Evolutionary conservation across 2,888 invertebrate species (phyloP), one percentile per base, ranked within the genome.

Genomic region (Fragum fragum): DNA sequence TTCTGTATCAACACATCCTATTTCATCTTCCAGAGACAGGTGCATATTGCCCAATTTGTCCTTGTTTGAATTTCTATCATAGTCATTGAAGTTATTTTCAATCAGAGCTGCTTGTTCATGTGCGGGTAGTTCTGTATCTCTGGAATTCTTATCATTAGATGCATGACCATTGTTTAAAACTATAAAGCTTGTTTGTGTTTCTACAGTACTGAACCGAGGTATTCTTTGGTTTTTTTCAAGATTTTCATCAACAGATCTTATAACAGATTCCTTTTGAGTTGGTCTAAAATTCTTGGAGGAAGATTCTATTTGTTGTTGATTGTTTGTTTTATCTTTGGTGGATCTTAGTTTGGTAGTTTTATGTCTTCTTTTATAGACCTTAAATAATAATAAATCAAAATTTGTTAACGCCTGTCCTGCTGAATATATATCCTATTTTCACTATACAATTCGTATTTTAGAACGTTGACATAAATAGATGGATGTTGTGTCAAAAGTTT

Each of bases 181-280:
- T 23, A 85, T 81, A n/a, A 85, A 77, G 70, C 85, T 85, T 14
- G 85, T 85, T 59, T 85, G 85, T 28, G 81, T 81, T 77, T 85
- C 85, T 36, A 79, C 85, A 18, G 85, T 80, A 53, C 72, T 68
- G n/a, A 69, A 71, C 3, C 32, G 6, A 21, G 47, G 47, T 47
- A n/a, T 9, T 47, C 47, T n/a, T 47, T 47, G 18, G 14, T 2
- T 47, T 3, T 3, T 9, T 47, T 47, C 47, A 47, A 3, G 47
- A 9, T 3, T 3, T 3, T 47, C 47, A 47, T n/a, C 47, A 47
- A 2, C 18, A 3, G 14, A 39, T 39, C 39, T 39, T 6, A 14
- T 14, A 9, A 9, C 14, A 47, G n/a, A 16, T n/a, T 47, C 47
- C 5, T 5, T 47, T 47, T 5, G 32, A 36, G 32, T 36, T 36